phyloP scores from a whole-genome alignment of 2,113 vertebrate species.

The Macrotis lagotis region DNA sequence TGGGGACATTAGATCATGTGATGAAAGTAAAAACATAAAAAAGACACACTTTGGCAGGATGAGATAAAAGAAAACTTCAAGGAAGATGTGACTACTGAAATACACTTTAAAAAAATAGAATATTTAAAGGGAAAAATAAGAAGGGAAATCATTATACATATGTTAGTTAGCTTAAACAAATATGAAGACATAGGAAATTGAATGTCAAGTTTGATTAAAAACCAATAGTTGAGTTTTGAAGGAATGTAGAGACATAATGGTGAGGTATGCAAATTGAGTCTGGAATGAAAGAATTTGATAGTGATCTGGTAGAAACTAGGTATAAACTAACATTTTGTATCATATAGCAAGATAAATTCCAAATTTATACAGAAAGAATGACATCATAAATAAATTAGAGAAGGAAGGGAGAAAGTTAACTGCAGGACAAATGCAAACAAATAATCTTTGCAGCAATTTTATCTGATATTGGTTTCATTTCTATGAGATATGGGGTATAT shows the following conservation, averaged over 20 bases:
- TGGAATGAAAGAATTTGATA: not conserved
- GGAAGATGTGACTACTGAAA: not conserved
- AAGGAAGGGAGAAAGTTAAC: not conserved
- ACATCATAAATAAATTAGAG: not conserved
- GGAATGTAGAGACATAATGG: not conserved
- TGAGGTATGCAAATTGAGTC: not conserved
- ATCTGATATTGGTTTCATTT: not conserved
- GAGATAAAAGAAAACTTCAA: not conserved
- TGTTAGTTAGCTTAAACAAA: not conserved
- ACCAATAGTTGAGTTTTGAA: not conserved
- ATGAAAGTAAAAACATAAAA: not conserved
- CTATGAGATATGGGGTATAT: not conserved
- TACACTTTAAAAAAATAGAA: not conserved
- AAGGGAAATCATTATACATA: not conserved
- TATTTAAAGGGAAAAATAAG: not conserved
- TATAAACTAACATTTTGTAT: not conserved
- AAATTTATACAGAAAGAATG: not conserved
- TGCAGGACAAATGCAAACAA: not conserved
- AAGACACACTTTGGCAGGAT: not conserved
- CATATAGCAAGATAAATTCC: not conserved
- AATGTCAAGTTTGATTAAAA: not conserved
- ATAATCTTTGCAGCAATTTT: not conserved
- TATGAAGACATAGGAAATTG: not conserved
- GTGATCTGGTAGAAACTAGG: not conserved
- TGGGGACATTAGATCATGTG: not conserved